phyloP scores from a whole-genome alignment of 2,888 invertebrate genomes.

The Lasiommata megera region DNA sequence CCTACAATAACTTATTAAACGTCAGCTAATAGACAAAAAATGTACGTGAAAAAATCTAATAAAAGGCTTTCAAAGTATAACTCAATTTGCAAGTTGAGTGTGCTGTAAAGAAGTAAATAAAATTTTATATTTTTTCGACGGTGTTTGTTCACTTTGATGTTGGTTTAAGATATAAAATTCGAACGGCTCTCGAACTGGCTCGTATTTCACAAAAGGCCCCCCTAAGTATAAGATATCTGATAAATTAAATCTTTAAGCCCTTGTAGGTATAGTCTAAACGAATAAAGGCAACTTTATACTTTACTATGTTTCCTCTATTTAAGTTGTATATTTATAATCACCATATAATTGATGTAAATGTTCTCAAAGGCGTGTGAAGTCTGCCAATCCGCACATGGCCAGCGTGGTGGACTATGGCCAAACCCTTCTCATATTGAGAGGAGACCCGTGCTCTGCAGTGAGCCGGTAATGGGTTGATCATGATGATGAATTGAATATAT shows the following conservation, averaged over 20 bases:
- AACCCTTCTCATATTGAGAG: too few species aligned
- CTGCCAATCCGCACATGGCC: too few species aligned
- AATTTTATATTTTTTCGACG: conserved; percentile 14
- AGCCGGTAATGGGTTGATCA: too few species aligned
- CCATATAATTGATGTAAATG: too few species aligned
- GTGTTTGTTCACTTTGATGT: conserved; percentile 15
- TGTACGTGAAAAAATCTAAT: background rate
- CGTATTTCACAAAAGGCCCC: conserved; percentile 17
- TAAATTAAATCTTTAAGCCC: background rate
- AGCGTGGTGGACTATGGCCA: too few species aligned
- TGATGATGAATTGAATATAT: too few species aligned
- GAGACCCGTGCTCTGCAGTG: too few species aligned
- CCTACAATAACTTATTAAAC: background rate
- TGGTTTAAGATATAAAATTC: conserved; percentile 14
- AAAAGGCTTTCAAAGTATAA: conserved; percentile 9
- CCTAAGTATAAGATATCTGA: background rate
- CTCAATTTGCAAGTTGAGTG: conserved; percentile 5
- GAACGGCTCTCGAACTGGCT: conserved; percentile 12
- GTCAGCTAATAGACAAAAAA: background rate
- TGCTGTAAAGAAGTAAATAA: conserved; percentile 15
- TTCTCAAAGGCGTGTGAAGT: too few species aligned
- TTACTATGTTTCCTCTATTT: too few species aligned
- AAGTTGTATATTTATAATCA: too few species aligned
- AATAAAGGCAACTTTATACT: too few species aligned
- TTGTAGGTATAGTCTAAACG: too few species aligned